A percentile compares a stretch with the other conserved stretches of the same genome.
phyloP scores from a whole-genome alignment of 2,888 invertebrate species.

The Zhengitettix transpicula region DNA sequence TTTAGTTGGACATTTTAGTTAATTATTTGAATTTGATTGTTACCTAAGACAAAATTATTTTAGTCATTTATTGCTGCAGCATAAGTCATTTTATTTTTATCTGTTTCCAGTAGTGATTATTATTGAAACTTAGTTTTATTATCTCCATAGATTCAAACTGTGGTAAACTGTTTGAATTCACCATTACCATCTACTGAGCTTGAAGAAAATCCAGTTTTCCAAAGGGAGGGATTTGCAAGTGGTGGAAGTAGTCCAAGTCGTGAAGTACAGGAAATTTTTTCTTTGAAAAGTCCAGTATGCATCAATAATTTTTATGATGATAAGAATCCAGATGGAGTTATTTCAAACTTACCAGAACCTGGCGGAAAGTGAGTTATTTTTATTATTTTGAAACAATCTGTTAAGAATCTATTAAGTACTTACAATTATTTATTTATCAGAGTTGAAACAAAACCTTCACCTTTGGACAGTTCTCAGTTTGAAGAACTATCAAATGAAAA shows the following conservation, averaged over 20 bases:
- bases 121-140: no score
- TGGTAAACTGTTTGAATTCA: no score
- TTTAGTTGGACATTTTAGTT: no score
- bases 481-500: conserved; percentile 3
- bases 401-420: no score
- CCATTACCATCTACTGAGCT: no score
- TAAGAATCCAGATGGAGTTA: background rate
- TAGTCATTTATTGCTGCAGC: no score
- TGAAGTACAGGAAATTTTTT: conserved; percentile 77
- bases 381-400: background rate
- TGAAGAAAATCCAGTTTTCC: background rate
- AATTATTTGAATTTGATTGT: no score
- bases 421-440: background rate
- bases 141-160: no score
- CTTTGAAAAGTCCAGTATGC: conserved; percentile 20
- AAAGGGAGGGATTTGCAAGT: conserved; percentile 38
- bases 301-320: conserved; percentile 1
- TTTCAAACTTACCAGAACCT: background rate
- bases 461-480: background rate
- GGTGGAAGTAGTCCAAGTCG: conserved; percentile 81
- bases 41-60: no score
- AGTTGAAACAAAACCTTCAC: background rate
- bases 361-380: background rate
- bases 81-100: no score
- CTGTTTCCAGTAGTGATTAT: no score